phyloP scores from a whole-genome alignment of 37 sponge, comb jelly and placozoan genomes.

The Geodia barretti region DNA sequence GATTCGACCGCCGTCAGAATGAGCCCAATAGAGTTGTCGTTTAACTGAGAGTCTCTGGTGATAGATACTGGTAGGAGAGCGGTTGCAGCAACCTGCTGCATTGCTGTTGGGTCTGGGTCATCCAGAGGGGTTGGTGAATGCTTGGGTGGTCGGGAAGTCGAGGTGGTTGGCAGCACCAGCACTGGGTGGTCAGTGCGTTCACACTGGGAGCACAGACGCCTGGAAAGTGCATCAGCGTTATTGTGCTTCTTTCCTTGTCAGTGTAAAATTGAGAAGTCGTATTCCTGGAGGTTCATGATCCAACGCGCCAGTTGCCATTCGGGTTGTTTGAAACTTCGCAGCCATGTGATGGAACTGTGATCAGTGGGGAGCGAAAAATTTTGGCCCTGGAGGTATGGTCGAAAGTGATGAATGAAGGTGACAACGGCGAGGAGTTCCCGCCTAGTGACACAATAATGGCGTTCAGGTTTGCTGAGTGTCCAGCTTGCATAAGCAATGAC shows the following conservation, averaged over 20 bases:
- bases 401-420: constrained; percentile 27
- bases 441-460: constrained; percentile 40
- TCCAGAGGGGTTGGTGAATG: neutral
- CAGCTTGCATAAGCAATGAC: constrained; percentile 38
- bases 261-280: neutral
- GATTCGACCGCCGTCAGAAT: neutral
- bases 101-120: neutral
- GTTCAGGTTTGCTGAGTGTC: constrained; percentile 8
- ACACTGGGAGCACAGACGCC: too few species aligned
- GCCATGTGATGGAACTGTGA: neutral
- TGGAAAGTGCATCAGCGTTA: neutral
- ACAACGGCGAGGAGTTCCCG: constrained; percentile 40
- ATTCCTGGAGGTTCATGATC: neutral
- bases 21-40: neutral
- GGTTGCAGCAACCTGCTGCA: neutral
- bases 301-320: neutral
- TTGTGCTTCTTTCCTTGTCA: neutral
- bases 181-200: neutral
- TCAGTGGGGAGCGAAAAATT: neutral
- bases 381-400: neutral
- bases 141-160: neutral
- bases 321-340: neutral
- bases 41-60: neutral
- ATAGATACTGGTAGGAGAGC: neutral
- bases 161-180: neutral